Evolutionary conservation across 2,113 vertebrate genomes (phyloP), one percentile per base, ranked within the genome.

Genomic region (Phrynocephalus versicolor): DNA sequence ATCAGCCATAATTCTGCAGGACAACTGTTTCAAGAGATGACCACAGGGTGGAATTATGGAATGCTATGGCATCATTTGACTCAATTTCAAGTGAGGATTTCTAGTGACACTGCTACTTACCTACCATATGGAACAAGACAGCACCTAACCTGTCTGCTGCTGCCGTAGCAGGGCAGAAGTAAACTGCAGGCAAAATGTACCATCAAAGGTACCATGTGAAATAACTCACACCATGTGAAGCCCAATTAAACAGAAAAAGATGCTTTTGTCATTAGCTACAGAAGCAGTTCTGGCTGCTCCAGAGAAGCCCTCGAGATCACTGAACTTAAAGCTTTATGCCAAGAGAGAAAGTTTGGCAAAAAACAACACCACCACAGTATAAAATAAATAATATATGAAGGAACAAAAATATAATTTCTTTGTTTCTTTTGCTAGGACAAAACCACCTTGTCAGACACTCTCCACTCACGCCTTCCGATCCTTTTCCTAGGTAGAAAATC

Each of bases 371-470:
- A n/a, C n/a, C 71, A 84, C 69, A 74, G 75, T 84, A 84, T 74
- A 83, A 88, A n/a, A 88, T 84, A 88, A 88, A 84, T 88, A 88
- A 84, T 25, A 80, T 60, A 67, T 58, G 62, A 69, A 84, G 70
- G 39, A 84, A 88, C 82, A 84, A 84, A 88, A 88, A 88, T 84
- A 88, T 45, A 84, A 84, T 79, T 39, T 64, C 75, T 69, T 62
- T 71, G 65, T 82, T 37, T 67, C 64, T 79, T 64, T 51, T 51
- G 45, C 45, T 76, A 60, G 21, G 19, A 72, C 82, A 41, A 35
- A 79, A 25, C 37, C 45, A 55, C 57, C 45, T 67, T 39, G 72
- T 88, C 41, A 67, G 70, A 65, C 67, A 65, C 45, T 72, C 39
- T 30, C 41, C 21, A 60, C 15, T 39, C 57, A 14, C 27, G 10